A percentile compares a stretch with the other conserved stretches of the same genome.
phyloP scores from a whole-genome alignment of 2,113 vertebrate species.

The Peromyscus leucopus region DNA sequence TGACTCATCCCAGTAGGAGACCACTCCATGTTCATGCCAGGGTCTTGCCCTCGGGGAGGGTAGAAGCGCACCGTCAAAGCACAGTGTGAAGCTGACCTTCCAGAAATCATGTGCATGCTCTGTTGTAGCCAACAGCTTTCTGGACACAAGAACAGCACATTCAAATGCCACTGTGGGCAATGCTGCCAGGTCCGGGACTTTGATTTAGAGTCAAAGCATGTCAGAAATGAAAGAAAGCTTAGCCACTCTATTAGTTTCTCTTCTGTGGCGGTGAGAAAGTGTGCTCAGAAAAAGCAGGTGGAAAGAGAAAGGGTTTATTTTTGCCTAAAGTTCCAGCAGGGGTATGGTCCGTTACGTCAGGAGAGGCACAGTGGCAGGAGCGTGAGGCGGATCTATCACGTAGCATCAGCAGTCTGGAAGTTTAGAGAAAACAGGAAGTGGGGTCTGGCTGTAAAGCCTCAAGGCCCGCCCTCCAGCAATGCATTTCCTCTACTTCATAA shows the following conservation, averaged over 20 bases:
- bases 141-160: not conserved
- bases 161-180: not conserved
- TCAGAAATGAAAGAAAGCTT: not conserved
- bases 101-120: not conserved
- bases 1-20: not conserved
- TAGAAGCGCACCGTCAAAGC: not conserved
- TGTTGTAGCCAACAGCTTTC: not conserved
- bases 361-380: not conserved
- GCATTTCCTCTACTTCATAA: not conserved
- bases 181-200: not conserved
- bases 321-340: not conserved
- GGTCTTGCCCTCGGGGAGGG: not conserved
- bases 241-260: not conserved
- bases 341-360: not conserved
- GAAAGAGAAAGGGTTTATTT: not conserved
- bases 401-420: no score
- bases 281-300: no score
- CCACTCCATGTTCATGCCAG: not conserved
- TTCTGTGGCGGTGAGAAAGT: not conserved
- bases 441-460: no score
- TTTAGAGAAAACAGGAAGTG: not conserved
- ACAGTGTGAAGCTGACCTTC: not conserved
- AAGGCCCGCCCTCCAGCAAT: no score
- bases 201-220: not conserved
- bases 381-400: not conserved